phyloP scores from a whole-genome alignment of 1,140 invertebrate genomes.

The Heliconius eleuchia region DNA sequence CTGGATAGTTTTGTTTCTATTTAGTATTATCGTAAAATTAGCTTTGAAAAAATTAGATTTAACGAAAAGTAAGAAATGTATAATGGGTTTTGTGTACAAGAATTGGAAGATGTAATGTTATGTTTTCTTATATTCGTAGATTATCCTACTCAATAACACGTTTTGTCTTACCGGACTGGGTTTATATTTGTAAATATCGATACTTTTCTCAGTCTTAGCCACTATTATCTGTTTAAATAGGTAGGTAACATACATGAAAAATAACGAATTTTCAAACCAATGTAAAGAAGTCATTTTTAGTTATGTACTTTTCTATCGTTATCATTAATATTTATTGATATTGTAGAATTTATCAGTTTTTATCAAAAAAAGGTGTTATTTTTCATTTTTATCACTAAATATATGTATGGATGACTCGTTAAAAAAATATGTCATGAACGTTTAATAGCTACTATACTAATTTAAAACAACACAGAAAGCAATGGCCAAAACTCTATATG shows the following conservation, averaged over 20 bases:
- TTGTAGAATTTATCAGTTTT: conserved; percentile 23
- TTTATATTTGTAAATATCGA: too few relatives aligned
- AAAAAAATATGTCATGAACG: not conserved
- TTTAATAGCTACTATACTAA: not conserved
- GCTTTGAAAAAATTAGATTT: not conserved
- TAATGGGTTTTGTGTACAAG: not conserved
- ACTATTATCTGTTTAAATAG: too few relatives aligned
- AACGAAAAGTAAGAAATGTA: not conserved
- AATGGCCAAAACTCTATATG: conserved; percentile 78
- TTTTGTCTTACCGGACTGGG: too few relatives aligned
- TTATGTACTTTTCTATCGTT: not conserved
- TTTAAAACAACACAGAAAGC: conserved; percentile 55
- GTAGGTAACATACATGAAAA: not conserved
- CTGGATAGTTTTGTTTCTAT: conserved; percentile 47
- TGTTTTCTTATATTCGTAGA: not conserved
- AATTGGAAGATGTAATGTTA: not conserved
- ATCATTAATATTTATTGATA: conserved; percentile 14
- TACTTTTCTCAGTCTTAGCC: too few relatives aligned
- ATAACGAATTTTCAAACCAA: not conserved
- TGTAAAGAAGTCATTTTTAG: not conserved
- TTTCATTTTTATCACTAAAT: conserved; percentile 33
- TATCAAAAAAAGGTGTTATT: conserved; percentile 25
- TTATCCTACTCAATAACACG: too few relatives aligned
- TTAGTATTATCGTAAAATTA: not conserved
- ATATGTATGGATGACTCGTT: not conserved